Base-by-base conservation (phyloP, 1,140 invertebrate species). In the Ceratosolen fusciceps region DNA sequence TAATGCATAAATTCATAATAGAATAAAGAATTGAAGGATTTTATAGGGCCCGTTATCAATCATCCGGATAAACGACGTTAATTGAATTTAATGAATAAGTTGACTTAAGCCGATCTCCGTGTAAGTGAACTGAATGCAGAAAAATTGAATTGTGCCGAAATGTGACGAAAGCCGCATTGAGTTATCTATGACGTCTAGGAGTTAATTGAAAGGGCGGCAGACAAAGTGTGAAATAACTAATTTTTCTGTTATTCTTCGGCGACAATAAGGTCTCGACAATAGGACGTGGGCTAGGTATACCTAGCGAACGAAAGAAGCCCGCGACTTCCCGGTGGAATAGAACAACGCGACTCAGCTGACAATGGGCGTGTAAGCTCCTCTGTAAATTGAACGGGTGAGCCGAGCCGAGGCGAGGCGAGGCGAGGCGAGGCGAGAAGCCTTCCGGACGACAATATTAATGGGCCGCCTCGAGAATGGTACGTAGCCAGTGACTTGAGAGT, bases 391-490 rank as follows among this genome's bases (percentile, higher is more conserved):
- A 49, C 62, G 60, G 24, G 43, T 58, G 7, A 62, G 34, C 43
- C 1, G 16, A 62, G 67, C 26, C 2, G 24, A 39, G 12, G 12
- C 39, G n/a, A 24, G 47, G 39, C 24, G 67, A 16, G n/a, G 26
- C 65, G 65, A 47, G 14, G 21, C n/a, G n/a, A n/a, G n/a, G n/a
- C 19, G 1, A 21, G 7, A 54, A 67, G 21, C 9, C n/a, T 58
- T 37, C 31, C 34, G 26, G n/a, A 19, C 34, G 49, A 56, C 47
- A 54, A 82, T 82, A 81, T 82, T 80, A 81, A 82, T 79, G 74
- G 37, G 34, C 31, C 19, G 12, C 4, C 0, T 47, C 1, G 56
- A 4, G 24, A 58, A 62, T 58, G 2, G 1, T 58, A 8, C n/a
- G n/a, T 24, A 34, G 26, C 12, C 21, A 9, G 5, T 21, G 7